phyloP scores from a whole-genome alignment of 2,888 invertebrate genomes.

The Temnothorax rugatulus region DNA sequence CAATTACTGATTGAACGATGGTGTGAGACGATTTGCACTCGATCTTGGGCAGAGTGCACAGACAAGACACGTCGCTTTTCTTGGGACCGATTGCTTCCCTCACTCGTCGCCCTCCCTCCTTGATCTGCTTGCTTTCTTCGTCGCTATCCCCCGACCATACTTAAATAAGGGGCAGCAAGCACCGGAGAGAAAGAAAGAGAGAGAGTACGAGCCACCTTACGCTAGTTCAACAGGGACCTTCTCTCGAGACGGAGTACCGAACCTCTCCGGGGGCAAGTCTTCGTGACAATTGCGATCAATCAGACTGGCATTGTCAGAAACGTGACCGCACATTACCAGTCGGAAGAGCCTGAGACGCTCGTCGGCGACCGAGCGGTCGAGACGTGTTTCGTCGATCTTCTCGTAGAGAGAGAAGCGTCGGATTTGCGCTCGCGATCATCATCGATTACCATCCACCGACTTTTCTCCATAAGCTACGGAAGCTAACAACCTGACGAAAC shows the following conservation, averaged over 20 bases:
- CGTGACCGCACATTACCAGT: constrained; percentile 52
- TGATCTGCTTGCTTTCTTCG: constrained; percentile 39
- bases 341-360: constrained; percentile 55
- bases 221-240: constrained; percentile 46
- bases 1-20: constrained; percentile 36
- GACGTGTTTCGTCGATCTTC: constrained; percentile 56
- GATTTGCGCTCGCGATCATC: constrained; percentile 31
- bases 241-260: constrained; percentile 45
- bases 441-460: constrained; percentile 12
- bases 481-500: constrained; percentile 10
- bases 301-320: constrained; percentile 57
- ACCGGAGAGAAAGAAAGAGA: constrained; percentile 32
- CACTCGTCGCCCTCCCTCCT: constrained; percentile 33
- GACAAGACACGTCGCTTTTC: constrained; percentile 26
- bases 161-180: constrained; percentile 34
- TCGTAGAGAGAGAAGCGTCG: constrained; percentile 41
- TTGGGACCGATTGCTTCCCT: constrained; percentile 38
- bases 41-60: constrained; percentile 34
- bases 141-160: constrained; percentile 36
- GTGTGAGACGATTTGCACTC: constrained; percentile 30
- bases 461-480: constrained; percentile 17
- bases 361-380: constrained; percentile 56
- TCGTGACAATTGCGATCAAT: constrained; percentile 55
- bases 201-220: constrained; percentile 52
- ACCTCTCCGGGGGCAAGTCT: constrained; percentile 48